Evolutionary conservation across 2,113 vertebrate genomes (phyloP).

Genomic region (Ceyx cyanopectus): DNA sequence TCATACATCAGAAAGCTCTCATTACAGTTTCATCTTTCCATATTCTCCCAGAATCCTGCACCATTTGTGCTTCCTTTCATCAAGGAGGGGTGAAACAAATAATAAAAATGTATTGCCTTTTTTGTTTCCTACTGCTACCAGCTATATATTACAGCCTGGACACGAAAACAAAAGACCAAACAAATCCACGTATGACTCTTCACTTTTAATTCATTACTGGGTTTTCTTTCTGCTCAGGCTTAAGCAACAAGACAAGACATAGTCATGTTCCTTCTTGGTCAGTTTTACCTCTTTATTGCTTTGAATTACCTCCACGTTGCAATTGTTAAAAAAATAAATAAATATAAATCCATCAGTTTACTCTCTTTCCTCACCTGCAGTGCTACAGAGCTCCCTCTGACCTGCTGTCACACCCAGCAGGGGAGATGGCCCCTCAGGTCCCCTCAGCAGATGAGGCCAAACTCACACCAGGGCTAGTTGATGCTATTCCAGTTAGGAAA

Average conservation of each 20-base stretch:
- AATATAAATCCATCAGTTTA: too few species aligned
- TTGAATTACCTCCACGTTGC: background rate
- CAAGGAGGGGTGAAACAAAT: background rate
- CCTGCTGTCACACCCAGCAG: background rate
- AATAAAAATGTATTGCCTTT: background rate
- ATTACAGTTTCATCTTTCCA: conserved; percentile 12
- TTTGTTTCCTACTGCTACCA: background rate
- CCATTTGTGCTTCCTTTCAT: background rate
- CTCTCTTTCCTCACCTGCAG: background rate
- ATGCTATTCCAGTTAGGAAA: background rate
- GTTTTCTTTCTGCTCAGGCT: background rate
- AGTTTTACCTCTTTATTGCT: background rate
- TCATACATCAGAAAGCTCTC: conserved; percentile 28
- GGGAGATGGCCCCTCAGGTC: background rate
- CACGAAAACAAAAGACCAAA: background rate
- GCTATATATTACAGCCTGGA: background rate
- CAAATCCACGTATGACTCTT: background rate
- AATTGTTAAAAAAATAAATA: background rate
- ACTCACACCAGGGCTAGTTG: fast-evolving
- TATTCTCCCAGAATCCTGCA: conserved; percentile 5
- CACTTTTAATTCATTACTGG: background rate
- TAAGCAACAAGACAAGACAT: background rate
- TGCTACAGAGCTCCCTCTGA: background rate
- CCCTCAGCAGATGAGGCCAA: background rate
- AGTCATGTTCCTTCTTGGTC: background rate